These are phyloP conservation scores for Xenops minutus DNA, from an alignment of 2,797 vertebrate species.

Conservation along the genomic window DNA sequence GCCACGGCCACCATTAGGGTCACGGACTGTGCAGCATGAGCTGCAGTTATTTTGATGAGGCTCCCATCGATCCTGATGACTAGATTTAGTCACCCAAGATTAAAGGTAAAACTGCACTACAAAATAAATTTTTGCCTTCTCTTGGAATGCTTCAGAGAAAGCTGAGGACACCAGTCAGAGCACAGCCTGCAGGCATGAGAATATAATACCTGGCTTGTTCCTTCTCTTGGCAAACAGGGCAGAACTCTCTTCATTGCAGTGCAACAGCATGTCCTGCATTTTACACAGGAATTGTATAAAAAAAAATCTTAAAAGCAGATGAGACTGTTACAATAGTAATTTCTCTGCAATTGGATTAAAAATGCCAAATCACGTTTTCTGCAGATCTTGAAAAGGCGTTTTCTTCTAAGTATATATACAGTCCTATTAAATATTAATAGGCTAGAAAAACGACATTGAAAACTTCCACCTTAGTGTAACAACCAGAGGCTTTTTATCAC, in stretches of 20 bases:
- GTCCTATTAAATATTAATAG: not conserved
- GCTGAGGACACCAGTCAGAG: not conserved
- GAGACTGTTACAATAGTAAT: not conserved
- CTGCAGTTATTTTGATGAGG: not conserved
- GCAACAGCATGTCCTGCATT: not conserved
- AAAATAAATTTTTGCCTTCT: not conserved
- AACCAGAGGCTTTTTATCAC: not conserved
- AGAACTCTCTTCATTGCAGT: not conserved
- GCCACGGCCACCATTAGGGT: not conserved
- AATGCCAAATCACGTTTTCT: not conserved
- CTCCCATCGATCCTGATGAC: not conserved
- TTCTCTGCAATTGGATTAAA: not conserved
- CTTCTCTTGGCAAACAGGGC: not conserved
- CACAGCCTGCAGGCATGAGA: not conserved
- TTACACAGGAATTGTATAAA: not conserved
- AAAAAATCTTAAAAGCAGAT: not conserved
- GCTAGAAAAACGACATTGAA: not conserved
- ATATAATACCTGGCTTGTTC: not conserved
- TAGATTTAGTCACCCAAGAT: not conserved
- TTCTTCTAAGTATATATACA: not conserved
- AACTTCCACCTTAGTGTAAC: not conserved
- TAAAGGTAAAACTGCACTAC: not conserved
- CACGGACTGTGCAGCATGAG: not conserved
- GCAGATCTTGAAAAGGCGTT: not conserved
- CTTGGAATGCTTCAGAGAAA: not conserved